phyloP scores from a whole-genome alignment of 2,888 invertebrate species.

The Cinara cedri region DNA sequence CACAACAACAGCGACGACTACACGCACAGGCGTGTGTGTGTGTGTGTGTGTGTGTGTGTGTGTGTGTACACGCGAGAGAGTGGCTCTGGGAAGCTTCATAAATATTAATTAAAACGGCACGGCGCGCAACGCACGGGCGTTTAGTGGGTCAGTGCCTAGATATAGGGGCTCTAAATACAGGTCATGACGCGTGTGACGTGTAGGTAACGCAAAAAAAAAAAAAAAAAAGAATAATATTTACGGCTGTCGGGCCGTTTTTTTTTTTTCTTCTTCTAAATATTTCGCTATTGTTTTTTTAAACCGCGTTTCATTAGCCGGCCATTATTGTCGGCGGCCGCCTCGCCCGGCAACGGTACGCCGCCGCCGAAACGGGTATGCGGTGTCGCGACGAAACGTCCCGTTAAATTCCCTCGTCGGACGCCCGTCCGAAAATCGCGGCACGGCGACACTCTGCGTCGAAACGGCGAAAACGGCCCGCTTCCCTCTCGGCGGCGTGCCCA shows the following conservation, averaged over 20 bases:
- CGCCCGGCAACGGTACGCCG: not conserved
- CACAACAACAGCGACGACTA: slow-evolving; percentile 19
- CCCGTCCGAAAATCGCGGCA: not conserved
- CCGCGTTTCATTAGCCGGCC: slow-evolving; percentile 5
- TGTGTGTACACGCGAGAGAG: slow-evolving; percentile 22
- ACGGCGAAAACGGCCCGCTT: too few relatives aligned
- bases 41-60: too few relatives aligned
- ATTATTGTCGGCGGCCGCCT: not conserved
- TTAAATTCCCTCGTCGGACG: not conserved
- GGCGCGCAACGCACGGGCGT: slow-evolving; percentile 29
- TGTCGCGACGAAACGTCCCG: not conserved
- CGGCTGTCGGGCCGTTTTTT: not conserved
- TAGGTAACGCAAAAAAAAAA: too few relatives aligned
- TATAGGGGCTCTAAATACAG: slow-evolving; percentile 49
- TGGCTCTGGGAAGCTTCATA: slow-evolving; percentile 50
- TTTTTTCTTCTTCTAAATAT: not conserved
- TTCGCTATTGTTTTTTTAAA: slow-evolving; percentile 35
- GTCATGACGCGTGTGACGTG: slow-evolving; percentile 34
- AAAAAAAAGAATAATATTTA: too few relatives aligned
- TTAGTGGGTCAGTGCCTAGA: slow-evolving; percentile 51
- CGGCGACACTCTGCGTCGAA: too few relatives aligned
- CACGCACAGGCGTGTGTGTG: not conserved
- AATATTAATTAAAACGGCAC: slow-evolving; percentile 54
- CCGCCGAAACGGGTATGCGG: too few relatives aligned
- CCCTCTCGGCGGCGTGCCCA: too few relatives aligned